Conservation (phyloP, 2,797 vertebrate genomes). For the Neostethus bicornis region DNA sequence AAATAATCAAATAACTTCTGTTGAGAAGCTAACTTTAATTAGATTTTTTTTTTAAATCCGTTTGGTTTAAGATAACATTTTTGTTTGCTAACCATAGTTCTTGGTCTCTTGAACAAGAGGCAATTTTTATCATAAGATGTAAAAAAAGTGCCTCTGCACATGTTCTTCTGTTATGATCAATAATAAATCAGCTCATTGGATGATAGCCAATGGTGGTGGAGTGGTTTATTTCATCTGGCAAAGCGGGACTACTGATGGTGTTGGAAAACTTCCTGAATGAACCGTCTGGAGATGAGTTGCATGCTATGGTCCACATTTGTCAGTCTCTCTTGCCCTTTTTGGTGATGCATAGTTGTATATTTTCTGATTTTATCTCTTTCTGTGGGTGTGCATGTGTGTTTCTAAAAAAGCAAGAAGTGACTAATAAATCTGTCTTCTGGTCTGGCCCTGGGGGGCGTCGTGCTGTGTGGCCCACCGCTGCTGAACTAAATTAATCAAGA, state of each 20-base stretch:
- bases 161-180: slow-evolving; percentile 56
- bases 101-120: too few relatives aligned
- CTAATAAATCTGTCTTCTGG: neutral
- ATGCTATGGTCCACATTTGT: neutral
- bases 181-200: slow-evolving; percentile 53
- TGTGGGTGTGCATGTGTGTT: neutral
- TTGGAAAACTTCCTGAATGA: slow-evolving; percentile 11
- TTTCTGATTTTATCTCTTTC: too few relatives aligned
- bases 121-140: slow-evolving; percentile 16
- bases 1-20: too few relatives aligned
- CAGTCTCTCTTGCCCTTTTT: neutral
- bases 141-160: slow-evolving; percentile 18
- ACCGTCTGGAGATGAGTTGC: neutral
- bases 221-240: slow-evolving; percentile 33
- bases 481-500: slow-evolving; percentile 20
- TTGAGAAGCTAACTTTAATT: too few relatives aligned
- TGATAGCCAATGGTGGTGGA: slow-evolving; percentile 22
- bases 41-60: too few relatives aligned
- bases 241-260: slow-evolving; percentile 16
- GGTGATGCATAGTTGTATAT: too few relatives aligned
- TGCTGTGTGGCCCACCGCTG: neutral
- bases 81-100: too few relatives aligned
- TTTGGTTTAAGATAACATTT: too few relatives aligned
- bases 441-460: slow-evolving; percentile 2
- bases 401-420: neutral